These are phyloP conservation scores for Scylla paramamosain DNA, from an alignment of 1,140 invertebrate genomes.

Conservation along the genomic window DNA sequence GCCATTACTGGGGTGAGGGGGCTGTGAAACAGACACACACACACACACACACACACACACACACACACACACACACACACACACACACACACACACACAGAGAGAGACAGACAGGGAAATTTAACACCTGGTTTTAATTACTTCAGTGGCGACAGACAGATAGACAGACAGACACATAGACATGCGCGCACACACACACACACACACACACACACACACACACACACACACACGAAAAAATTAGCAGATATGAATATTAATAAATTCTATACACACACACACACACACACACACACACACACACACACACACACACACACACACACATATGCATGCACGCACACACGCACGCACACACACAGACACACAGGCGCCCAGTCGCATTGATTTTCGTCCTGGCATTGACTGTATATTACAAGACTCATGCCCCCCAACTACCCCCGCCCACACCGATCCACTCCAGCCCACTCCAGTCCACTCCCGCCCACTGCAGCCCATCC, in stretches of 20 bases:
- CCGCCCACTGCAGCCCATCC: no score
- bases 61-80: no score
- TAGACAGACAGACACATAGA: background rate
- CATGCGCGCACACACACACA: background rate
- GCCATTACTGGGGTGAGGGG: no score
- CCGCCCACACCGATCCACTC: background rate
- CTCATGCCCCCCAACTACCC: background rate
- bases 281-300: background rate
- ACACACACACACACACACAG: no score
- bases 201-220: slow-evolving; percentile 13
- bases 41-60: no score
- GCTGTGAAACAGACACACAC: no score
- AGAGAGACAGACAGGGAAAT: no score
- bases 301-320: background rate
- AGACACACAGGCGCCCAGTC: background rate
- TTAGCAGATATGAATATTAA: no score
- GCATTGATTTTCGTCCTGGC: background rate
- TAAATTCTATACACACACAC: background rate
- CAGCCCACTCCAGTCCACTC: no score
- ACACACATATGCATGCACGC: background rate
- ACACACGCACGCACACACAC: background rate
- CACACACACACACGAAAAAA: background rate
- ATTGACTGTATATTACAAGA: background rate
- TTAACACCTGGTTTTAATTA: no score
- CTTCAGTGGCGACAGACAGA: background rate